Base-by-base conservation (phyloP, 1,140 invertebrate genomes). In the Galendromus occidentalis region DNA sequence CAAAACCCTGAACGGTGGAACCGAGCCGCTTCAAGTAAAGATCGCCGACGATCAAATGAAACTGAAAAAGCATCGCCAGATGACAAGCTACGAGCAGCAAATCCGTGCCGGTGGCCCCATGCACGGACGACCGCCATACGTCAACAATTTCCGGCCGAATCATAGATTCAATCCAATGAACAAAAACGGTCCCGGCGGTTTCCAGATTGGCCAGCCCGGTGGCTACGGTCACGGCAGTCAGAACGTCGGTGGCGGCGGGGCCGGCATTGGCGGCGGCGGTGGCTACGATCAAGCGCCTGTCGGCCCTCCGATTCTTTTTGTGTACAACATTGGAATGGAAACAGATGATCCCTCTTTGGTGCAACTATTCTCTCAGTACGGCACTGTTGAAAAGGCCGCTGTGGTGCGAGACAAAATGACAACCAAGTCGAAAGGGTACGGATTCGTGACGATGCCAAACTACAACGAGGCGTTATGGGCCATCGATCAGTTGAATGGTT, bases 1-100 rank as follows among this genome's bases (percentile, higher is more conserved):
- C 44, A 84, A 85, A 67, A 82, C 86, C 70, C 85, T 87, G 28
- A 85, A 88, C 68, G 88, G 87, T 68, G 84, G 84, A 45, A 84
- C 82, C 41, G 85, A 90, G 71, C 85, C 88, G 9, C 77, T 95
- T 9, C 82, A 82, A 66, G 88, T 95, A 17, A 88, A 87, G 79
- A 80, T 93, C 70, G 91, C 91, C 0, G 89, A 93, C 74, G 90
- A 94, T 74, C 51, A 59, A 59, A 59, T 59, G 51, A 59, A 59
- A 22, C 51, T 59, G 1, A 59, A 59, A 33, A 59, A 59, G 9
- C 51, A 59, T 33, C 14, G 51, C 25, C 17, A 17, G 25, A 59
- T 59, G 51, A 59, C 51, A 4, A 59, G 17, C 17, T 25, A 14
- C 33, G 51, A 59, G 2, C 51, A 59, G 22, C 25, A 29, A 22